These are phyloP conservation scores for Poliocrania exsul DNA, from an alignment of 2,797 vertebrate genomes.

Conservation along the genomic window DNA sequence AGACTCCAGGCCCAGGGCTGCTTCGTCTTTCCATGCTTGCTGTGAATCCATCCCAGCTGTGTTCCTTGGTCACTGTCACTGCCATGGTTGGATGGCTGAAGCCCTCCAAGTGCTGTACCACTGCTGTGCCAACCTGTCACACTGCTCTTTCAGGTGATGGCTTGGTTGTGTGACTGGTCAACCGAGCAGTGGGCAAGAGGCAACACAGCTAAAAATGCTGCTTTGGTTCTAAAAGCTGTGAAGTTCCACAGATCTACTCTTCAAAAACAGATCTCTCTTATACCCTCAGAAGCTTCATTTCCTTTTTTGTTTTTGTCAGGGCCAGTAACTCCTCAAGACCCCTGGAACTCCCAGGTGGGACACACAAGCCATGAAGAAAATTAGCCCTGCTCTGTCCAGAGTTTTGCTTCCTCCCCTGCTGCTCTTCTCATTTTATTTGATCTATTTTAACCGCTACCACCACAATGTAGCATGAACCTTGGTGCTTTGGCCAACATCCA, in stretches of 20 bases:
- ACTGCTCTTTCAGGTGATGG: background rate
- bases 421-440: background rate
- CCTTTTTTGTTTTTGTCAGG: background rate
- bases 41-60: background rate
- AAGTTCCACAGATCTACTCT: background rate
- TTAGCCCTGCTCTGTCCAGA: background rate
- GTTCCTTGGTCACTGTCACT: rapidly evolving
- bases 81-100: rapidly evolving
- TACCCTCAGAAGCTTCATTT: background rate
- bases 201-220: background rate
- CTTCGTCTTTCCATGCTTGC: background rate
- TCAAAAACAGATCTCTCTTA: background rate
- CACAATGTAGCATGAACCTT: background rate
- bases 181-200: rapidly evolving
- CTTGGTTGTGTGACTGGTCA: background rate
- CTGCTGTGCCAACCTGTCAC: background rate
- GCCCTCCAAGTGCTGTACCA: rapidly evolving
- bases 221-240: background rate
- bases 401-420: background rate
- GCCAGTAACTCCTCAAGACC: background rate
- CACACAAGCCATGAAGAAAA: background rate
- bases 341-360: background rate
- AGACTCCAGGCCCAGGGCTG: conserved; percentile 18
- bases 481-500: conserved; percentile 1
- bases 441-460: conserved; percentile 20